Conservation (phyloP, 2,113 vertebrate species). For the Rhinichthys klamathensis region DNA sequence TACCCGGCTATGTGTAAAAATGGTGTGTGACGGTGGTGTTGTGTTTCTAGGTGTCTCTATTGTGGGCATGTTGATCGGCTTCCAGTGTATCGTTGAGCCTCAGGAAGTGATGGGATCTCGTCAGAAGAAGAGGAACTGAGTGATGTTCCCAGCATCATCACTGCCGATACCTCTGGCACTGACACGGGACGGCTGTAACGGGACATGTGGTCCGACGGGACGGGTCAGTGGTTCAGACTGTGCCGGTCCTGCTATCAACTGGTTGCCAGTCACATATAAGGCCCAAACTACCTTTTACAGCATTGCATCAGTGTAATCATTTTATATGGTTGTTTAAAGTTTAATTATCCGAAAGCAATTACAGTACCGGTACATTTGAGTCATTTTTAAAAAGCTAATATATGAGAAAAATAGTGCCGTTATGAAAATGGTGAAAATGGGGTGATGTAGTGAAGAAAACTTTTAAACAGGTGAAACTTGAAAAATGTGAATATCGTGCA, state of each 20-base stretch:
- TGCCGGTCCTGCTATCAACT: neutral
- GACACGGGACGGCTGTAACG: neutral
- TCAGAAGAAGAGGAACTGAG: slow-evolving; percentile 91
- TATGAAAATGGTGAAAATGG: neutral
- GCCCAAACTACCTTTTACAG: neutral
- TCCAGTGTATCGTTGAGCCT: slow-evolving; percentile 81
- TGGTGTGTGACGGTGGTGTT: too few species aligned
- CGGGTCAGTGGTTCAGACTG: neutral
- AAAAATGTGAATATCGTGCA: too few species aligned
- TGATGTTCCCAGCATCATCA: neutral
- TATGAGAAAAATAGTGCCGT: neutral
- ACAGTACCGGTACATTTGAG: neutral
- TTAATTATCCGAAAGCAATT: neutral
- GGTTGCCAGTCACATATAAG: neutral
- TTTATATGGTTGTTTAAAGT: neutral
- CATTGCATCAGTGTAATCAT: neutral
- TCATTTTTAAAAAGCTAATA: neutral
- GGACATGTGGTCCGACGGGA: neutral
- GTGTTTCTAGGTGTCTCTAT: slow-evolving; percentile 85
- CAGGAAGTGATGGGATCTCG: slow-evolving; percentile 75
- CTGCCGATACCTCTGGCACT: neutral
- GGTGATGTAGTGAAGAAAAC: neutral
- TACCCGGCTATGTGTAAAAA: too few species aligned
- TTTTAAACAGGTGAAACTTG: too few species aligned
- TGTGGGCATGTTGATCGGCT: slow-evolving; percentile 91